These are phyloP conservation scores for Nettapus auritus DNA, from an alignment of 2,113 vertebrate genomes.

Conservation along the genomic window DNA sequence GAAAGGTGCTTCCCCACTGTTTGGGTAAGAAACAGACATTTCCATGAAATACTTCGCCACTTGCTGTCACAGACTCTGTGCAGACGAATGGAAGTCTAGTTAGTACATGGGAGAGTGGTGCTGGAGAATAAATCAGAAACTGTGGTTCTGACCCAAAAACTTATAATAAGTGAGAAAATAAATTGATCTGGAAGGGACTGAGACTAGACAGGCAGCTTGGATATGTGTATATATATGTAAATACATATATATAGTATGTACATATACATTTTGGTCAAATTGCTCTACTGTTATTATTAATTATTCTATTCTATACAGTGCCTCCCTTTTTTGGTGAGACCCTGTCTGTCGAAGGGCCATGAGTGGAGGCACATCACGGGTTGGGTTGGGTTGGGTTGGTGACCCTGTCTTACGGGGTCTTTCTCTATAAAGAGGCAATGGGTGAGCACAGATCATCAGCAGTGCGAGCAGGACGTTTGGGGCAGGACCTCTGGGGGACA, in stretches of 20 bases:
- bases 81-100: background rate
- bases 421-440: background rate
- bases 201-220: background rate
- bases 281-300: background rate
- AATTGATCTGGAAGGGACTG: background rate
- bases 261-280: background rate
- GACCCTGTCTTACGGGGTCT: background rate
- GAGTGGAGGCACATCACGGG: background rate
- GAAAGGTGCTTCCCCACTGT: background rate
- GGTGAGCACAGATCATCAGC: background rate
- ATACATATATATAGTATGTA: background rate
- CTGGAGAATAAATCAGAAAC: background rate
- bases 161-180: background rate
- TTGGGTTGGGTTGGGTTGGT: background rate
- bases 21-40: background rate
- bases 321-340: background rate
- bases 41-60: background rate
- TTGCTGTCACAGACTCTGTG: background rate
- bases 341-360: background rate
- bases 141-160: accelerated
- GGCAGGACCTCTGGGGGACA: background rate
- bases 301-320: background rate
- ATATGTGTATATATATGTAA: too few species aligned
- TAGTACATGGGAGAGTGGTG: background rate
- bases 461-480: accelerated